Evolutionary conservation across 2,888 invertebrate genomes (phyloP).

Genomic region (Xestia c-nigrum): DNA sequence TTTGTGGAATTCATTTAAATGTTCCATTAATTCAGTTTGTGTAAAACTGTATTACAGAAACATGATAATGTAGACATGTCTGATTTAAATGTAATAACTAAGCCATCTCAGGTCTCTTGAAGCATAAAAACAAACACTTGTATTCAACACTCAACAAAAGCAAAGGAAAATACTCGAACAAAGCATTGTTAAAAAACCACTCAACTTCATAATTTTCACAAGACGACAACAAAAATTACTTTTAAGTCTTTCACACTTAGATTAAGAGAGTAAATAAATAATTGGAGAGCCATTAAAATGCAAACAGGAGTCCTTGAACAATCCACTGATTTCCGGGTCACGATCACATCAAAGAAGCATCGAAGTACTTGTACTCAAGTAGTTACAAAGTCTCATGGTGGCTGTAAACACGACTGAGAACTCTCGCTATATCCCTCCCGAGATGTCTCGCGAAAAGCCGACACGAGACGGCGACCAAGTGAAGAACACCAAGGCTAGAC

Average conservation of each 20-base stretch:
- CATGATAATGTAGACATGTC: not conserved
- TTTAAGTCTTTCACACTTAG: slow-evolving; percentile 1
- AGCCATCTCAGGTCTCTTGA: not conserved
- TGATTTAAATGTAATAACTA: not conserved
- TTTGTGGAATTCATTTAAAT: not conserved
- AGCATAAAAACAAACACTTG: not conserved
- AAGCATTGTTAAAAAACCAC: slow-evolving; percentile 17
- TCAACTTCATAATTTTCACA: slow-evolving; percentile 5
- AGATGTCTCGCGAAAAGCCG: not conserved
- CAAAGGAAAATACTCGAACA: not conserved
- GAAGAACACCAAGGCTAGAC: not conserved
- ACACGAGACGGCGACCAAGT: not conserved
- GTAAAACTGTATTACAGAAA: not conserved
- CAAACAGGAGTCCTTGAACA: slow-evolving; percentile 37
- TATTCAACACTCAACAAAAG: not conserved
- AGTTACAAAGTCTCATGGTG: slow-evolving; percentile 7
- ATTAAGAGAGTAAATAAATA: slow-evolving; percentile 52
- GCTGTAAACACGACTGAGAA: not conserved
- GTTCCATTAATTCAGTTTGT: not conserved
- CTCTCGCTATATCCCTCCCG: not conserved
- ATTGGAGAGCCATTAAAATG: slow-evolving; percentile 54
- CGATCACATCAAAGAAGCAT: slow-evolving; percentile 53
- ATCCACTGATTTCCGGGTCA: slow-evolving; percentile 41
- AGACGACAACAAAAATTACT: slow-evolving; percentile 21
- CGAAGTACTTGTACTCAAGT: slow-evolving; percentile 35